These are phyloP conservation scores for Hydraecia micacea DNA, from an alignment of 2,888 invertebrate species.

Conservation along the genomic window DNA sequence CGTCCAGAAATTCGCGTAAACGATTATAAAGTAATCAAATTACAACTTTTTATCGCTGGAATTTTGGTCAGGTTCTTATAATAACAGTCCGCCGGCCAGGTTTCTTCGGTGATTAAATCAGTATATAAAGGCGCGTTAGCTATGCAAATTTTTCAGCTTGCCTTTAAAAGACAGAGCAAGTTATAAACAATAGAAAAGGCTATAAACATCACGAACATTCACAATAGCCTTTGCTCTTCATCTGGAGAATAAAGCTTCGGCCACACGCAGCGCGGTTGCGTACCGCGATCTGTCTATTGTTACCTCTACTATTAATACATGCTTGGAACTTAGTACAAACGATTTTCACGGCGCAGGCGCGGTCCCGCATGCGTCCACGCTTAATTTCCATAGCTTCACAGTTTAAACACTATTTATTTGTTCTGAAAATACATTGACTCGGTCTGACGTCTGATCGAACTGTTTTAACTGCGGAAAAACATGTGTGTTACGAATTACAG, in stretches of 20 bases:
- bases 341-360: slow-evolving; percentile 81
- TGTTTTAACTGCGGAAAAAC: slow-evolving; percentile 82
- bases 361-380: slow-evolving; percentile 64
- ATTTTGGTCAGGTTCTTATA: slow-evolving; percentile 1
- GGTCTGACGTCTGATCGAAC: slow-evolving; percentile 82
- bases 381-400: slow-evolving; percentile 72
- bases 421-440: slow-evolving; percentile 86
- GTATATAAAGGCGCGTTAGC: slow-evolving; percentile 3
- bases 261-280: slow-evolving; percentile 79
- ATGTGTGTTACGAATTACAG: slow-evolving; percentile 71
- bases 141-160: slow-evolving; percentile 10
- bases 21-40: slow-evolving; percentile 64
- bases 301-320: slow-evolving; percentile 78
- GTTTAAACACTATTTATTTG: slow-evolving; percentile 77
- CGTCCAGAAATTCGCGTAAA: slow-evolving; percentile 39
- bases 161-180: not conserved
- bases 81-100: not conserved
- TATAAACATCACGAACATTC: slow-evolving; percentile 38
- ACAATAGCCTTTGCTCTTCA: slow-evolving; percentile 55
- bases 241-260: slow-evolving; percentile 65
- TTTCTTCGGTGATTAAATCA: slow-evolving; percentile 15
- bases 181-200: slow-evolving; percentile 41
- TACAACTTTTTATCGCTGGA: slow-evolving; percentile 21
- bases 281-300: slow-evolving; percentile 68
- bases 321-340: slow-evolving; percentile 77